Base-by-base conservation (phyloP, 2,888 invertebrate species). In the Caenorhabditis sp. region DNA sequence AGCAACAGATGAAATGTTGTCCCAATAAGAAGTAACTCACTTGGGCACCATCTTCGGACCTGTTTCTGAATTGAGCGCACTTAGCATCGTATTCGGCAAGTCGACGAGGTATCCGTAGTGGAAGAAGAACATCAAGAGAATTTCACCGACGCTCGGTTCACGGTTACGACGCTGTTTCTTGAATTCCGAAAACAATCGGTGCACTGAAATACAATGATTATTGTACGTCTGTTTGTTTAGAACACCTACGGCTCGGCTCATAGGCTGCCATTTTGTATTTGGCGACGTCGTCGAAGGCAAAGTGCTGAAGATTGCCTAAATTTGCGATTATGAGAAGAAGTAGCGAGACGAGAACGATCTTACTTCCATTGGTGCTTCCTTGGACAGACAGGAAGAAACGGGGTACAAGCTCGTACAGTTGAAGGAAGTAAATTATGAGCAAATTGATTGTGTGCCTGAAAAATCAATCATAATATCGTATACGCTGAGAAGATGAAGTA, bases 21-120 rank as follows among this genome's bases (percentile, higher is more conserved):
- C 20, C 13, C 1, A 37, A 22, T 53, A n/a, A n/a, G n/a, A n/a
- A n/a, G 13, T 7, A 22, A 41, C 15, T 41, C n/a, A 15, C 15
- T 41, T 8, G 9, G 11, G 4, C 7, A 8, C 9, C n/a, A 11
- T 20, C n/a, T 32, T 32, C 13, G 9, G 11, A 2, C 11, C 2
- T 6, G 22, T 13, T 2, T n/a, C 15, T 1, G 9, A 9, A 8
- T 15, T 37, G 2, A 9, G 15, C 35, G 35, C 3, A 45, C 6
- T 8, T 2, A 58, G 4, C 15, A 2, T n/a, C 6, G n/a, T 9
- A 17, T 45, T 5, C 7, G 32, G 32, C 22, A 59, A 43, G 37
- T 59, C 48, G 26, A 37, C 26, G 4, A 59, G 48, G 15, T 59
- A 37, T 26, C 59, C 59, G 26, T 59, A 59, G 48, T 46, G 37